A percentile compares a stretch with the other conserved stretches of the same genome.
Evolutionary conservation across 1,140 invertebrate species (phyloP).

Genomic region (Schlechtendalia chinensis): DNA sequence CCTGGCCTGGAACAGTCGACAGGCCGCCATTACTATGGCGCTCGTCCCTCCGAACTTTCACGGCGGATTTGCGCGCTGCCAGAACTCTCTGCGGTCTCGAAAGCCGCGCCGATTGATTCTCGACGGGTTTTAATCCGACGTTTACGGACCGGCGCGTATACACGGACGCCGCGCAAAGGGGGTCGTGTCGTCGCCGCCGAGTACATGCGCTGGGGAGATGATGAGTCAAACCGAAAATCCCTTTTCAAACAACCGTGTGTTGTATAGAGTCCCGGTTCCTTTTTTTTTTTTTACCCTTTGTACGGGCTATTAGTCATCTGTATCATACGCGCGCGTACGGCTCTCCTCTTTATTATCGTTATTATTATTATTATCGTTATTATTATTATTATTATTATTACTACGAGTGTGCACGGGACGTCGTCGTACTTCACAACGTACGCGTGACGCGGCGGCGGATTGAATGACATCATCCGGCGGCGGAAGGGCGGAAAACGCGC

Average conservation of each 20-base stretch:
- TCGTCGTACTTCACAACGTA: conserved; percentile 12
- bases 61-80: conserved; percentile 29
- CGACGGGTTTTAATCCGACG: conserved; percentile 47
- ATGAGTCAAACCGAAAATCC: conserved; percentile 49
- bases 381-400: conserved; percentile 42
- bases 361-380: conserved; percentile 41
- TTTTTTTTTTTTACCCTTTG: conserved; percentile 47
- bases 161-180: no score
- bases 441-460: conserved; percentile 11
- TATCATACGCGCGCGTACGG: background rate
- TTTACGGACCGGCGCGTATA: conserved; percentile 39
- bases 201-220: no score
- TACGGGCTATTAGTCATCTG: conserved; percentile 47
- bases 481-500: background rate
- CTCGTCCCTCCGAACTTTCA: conserved; percentile 13
- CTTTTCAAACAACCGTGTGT: conserved; percentile 42
- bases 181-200: background rate
- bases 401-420: background rate
- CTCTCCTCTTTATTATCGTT: conserved; percentile 43
- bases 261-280: background rate
- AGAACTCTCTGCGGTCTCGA: no score
- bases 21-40: no score
- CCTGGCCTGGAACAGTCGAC: no score
- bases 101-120: conserved; percentile 37
- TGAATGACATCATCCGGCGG: conserved; percentile 43